These are phyloP conservation scores for Theocolax elegans DNA, from an alignment of 1,140 invertebrate species.

Conservation along the genomic window DNA sequence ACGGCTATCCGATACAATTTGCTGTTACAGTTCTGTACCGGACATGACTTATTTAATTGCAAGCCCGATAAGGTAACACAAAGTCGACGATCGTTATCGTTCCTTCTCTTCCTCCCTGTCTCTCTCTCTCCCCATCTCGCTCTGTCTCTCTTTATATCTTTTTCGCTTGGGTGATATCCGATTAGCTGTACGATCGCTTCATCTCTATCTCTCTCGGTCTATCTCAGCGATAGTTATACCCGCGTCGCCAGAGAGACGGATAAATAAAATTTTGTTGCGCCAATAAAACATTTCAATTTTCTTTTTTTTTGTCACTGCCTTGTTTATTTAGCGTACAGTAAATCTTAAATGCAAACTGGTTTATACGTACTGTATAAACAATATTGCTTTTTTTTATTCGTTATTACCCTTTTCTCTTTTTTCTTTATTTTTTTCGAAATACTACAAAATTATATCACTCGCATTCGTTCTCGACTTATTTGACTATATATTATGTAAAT, in stretches of 20 bases:
- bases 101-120: not conserved
- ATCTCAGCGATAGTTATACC: not conserved
- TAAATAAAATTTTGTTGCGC: slow-evolving; percentile 33
- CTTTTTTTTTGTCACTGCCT: not conserved
- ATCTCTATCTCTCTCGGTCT: not conserved
- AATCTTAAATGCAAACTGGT: slow-evolving; percentile 20
- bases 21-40: slow-evolving; percentile 17
- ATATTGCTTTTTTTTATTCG: not conserved
- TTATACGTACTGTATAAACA: slow-evolving; percentile 13
- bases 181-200: slow-evolving; percentile 13
- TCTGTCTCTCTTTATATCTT: not conserved
- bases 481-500: too few relatives aligned
- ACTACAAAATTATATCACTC: too few relatives aligned
- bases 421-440: too few relatives aligned
- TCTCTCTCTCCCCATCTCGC: slow-evolving; percentile 2
- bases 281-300: slow-evolving; percentile 23
- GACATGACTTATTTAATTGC: slow-evolving; percentile 39
- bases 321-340: slow-evolving; percentile 24
- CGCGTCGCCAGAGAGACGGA: not conserved
- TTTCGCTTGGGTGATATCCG: not conserved
- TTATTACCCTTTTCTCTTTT: too few relatives aligned
- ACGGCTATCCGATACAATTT: slow-evolving; percentile 27
- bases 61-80: slow-evolving; percentile 34
- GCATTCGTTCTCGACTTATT: too few relatives aligned
- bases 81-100: slow-evolving; percentile 32